Percentiles rank a stretch among this genome's conserved stretches.
These are phyloP conservation scores for Chymomyza caudatula DNA, from an alignment of 2,888 invertebrate species.

Conservation along the genomic window DNA sequence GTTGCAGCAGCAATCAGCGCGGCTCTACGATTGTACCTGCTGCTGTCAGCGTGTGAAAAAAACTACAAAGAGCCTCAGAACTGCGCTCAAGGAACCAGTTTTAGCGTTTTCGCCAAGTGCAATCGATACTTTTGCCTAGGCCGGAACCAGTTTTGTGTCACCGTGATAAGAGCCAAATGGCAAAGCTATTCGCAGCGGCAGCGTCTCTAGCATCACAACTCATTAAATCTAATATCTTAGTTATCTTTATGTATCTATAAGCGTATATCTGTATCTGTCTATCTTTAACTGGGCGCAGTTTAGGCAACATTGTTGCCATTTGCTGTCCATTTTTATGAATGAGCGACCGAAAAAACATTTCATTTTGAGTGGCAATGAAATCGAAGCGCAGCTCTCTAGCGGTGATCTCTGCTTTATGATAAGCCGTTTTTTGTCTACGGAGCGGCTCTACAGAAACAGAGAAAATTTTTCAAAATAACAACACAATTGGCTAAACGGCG, in stretches of 20 bases:
- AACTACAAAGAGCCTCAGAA: constrained; percentile 17
- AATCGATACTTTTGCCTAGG: constrained; percentile 58
- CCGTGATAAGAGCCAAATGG: neutral
- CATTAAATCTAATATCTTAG: constrained; percentile 66
- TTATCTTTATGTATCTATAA: constrained; percentile 61
- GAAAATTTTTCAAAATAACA: constrained; percentile 2
- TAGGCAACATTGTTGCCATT: constrained; percentile 60
- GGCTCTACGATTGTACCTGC: constrained; percentile 48
- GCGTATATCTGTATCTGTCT: constrained; percentile 24
- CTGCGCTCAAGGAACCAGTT: constrained; percentile 39
- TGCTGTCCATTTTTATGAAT: constrained; percentile 61
- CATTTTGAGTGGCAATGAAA: constrained; percentile 3
- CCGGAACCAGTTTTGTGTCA: constrained; percentile 11
- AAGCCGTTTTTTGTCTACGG: constrained; percentile 25
- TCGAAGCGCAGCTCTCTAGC: constrained; percentile 31
- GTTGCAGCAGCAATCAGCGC: constrained; percentile 37
- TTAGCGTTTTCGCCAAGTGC: constrained; percentile 51
- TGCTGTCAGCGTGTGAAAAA: constrained; percentile 52
- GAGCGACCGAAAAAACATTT: constrained; percentile 19
- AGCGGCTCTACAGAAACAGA: constrained; percentile 2
- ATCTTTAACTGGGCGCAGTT: constrained; percentile 5
- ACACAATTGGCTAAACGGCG: neutral
- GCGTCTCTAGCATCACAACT: constrained; percentile 17
- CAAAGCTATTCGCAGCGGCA: constrained; percentile 10
- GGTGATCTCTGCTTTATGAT: constrained; percentile 64